These are phyloP conservation scores for Apeira syringaria DNA, from an alignment of 2,888 invertebrate species.

Conservation along the genomic window DNA sequence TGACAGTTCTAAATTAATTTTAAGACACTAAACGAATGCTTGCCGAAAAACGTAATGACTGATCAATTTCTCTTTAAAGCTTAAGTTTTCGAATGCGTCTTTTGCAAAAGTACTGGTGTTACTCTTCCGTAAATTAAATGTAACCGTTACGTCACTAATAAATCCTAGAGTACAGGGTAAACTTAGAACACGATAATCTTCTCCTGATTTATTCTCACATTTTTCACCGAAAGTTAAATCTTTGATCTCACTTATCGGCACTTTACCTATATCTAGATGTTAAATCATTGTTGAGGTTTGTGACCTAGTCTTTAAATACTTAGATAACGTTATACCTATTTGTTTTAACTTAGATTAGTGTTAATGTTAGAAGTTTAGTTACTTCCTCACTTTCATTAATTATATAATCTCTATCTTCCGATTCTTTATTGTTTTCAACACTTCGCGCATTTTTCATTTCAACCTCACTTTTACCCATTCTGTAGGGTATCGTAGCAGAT, in stretches of 20 bases:
- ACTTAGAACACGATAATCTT: conserved; percentile 74
- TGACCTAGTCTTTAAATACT: conserved; percentile 64
- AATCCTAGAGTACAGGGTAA: conserved; percentile 83
- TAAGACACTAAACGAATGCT: conserved; percentile 61
- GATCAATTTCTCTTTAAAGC: conserved; percentile 53
- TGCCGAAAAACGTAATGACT: conserved; percentile 69
- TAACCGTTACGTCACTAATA: conserved; percentile 70
- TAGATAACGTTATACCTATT: conserved; percentile 55
- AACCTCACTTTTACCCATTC: conserved; percentile 73
- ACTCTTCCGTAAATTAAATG: conserved; percentile 54
- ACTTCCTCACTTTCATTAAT: conserved; percentile 49
- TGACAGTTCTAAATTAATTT: conserved; percentile 48
- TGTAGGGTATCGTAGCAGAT: conserved; percentile 76
- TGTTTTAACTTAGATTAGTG: conserved; percentile 64
- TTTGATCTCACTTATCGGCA: conserved; percentile 74
- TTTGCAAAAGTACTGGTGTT: conserved; percentile 36
- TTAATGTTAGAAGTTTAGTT: conserved; percentile 50
- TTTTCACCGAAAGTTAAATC: conserved; percentile 73
- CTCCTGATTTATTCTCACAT: conserved; percentile 72
- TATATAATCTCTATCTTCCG: conserved; percentile 39
- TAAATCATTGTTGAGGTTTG: conserved; percentile 71
- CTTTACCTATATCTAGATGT: conserved; percentile 67
- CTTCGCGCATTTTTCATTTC: conserved; percentile 46
- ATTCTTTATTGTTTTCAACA: conserved; percentile 47
- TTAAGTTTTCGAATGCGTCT: conserved; percentile 47